These are phyloP conservation scores for Heliopora coerulea DNA, from an alignment of 92 coral and sea anemone genomes.

Conservation along the genomic window DNA sequence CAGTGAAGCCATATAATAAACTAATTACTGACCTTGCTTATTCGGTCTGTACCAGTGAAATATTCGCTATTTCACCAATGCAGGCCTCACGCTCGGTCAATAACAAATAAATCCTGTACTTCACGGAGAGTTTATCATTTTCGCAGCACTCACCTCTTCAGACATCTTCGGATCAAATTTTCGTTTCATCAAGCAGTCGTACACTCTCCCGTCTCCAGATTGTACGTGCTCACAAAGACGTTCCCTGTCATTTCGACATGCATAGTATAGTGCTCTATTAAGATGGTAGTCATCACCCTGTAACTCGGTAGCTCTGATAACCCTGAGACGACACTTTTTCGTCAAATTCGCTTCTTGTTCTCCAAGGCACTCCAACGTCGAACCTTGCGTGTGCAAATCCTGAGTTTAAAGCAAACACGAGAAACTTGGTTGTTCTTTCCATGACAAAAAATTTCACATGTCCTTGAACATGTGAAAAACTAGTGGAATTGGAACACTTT, in stretches of 20 bases:
- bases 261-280: conserved; percentile 84
- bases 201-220: conserved; percentile 86
- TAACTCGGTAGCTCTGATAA: conserved; percentile 78
- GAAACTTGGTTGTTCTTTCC: no score
- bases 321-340: conserved; percentile 59
- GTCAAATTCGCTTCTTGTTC: conserved; percentile 60
- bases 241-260: conserved; percentile 92
- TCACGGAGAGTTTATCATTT: no score
- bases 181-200: conserved; percentile 71
- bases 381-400: conserved; percentile 89
- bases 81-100: no score
- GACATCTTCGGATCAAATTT: conserved; percentile 79
- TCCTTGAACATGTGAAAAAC: no score
- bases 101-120: no score
- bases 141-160: conserved; percentile 60
- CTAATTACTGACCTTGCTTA: no score
- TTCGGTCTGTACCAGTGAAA: no score
- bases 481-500: no score
- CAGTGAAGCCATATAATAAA: no score
- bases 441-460: no score
- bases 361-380: conserved; percentile 71
- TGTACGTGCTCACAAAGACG: conserved; percentile 69
- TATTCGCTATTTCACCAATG: no score
- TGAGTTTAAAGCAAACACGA: no score
- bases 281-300: conserved; percentile 91